Percentiles rank a stretch among this genome's conserved stretches.
phyloP scores from a whole-genome alignment of 2,888 invertebrate genomes.

The Apotomis turbidana region DNA sequence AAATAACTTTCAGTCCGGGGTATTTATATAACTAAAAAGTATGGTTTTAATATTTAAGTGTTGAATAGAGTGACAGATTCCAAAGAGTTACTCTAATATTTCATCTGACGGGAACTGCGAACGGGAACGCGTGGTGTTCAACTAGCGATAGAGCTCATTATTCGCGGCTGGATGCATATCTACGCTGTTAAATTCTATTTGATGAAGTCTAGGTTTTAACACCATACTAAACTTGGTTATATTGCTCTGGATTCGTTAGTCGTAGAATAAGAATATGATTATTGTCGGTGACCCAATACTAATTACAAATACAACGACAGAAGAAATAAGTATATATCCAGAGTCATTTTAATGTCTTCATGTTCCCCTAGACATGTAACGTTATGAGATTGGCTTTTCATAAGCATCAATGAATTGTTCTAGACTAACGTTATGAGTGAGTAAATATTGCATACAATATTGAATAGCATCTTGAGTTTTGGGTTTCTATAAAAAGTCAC shows the following conservation, averaged over 20 bases:
- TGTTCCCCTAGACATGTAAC: too few relatives aligned
- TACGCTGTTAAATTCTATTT: constrained; percentile 19
- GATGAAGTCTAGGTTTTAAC: neutral
- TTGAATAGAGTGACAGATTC: neutral
- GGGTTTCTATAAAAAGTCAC: neutral
- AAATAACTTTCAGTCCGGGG: too few relatives aligned
- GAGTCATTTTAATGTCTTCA: too few relatives aligned
- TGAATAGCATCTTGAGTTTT: neutral
- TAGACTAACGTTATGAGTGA: too few relatives aligned
- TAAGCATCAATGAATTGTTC: too few relatives aligned
- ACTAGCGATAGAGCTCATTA: constrained; percentile 48
- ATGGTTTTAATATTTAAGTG: too few relatives aligned
- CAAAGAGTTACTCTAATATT: neutral
- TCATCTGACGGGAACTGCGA: neutral
- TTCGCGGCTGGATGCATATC: constrained; percentile 14
- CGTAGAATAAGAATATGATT: neutral
- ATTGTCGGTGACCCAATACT: too few relatives aligned
- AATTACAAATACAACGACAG: too few relatives aligned
- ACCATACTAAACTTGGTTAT: neutral
- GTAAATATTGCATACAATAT: neutral
- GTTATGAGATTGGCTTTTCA: too few relatives aligned
- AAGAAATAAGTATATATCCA: too few relatives aligned
- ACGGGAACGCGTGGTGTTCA: constrained; percentile 35
- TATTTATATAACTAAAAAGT: too few relatives aligned
- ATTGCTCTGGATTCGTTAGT: neutral